phyloP scores from a whole-genome alignment of 2,797 vertebrate genomes.

The Hephaestus fuliginosus region DNA sequence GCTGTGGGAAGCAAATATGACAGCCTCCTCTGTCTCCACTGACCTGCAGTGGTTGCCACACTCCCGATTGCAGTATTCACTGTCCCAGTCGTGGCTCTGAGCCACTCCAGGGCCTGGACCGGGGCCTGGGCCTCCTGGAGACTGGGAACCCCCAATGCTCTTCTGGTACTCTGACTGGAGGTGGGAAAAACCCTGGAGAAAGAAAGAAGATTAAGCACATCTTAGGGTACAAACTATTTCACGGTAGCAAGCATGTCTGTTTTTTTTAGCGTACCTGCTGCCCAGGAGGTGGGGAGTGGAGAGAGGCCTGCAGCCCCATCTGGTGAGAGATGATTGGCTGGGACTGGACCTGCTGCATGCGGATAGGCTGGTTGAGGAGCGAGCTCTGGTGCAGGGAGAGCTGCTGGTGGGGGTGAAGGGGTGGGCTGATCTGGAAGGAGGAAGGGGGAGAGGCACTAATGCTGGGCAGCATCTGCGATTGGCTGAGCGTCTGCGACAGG shows the following conservation, averaged over 20 bases:
- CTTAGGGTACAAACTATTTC: neutral
- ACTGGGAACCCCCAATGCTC: slow-evolving; percentile 92
- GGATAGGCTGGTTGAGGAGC: slow-evolving; percentile 94
- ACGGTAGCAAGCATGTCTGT: neutral
- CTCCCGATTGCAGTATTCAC: slow-evolving; percentile 95
- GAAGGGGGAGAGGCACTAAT: slow-evolving; percentile 96
- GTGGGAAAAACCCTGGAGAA: slow-evolving; percentile 92
- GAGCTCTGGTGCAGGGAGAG: slow-evolving; percentile 95
- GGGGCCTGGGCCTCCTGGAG: slow-evolving; percentile 91
- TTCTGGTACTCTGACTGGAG: slow-evolving; percentile 95
- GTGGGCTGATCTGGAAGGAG: slow-evolving; percentile 96
- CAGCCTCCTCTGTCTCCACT: slow-evolving; percentile 50
- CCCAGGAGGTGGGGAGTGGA: slow-evolving; percentile 94
- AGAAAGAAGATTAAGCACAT: slow-evolving; percentile 5
- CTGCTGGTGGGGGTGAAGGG: slow-evolving; percentile 93
- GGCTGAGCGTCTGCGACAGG: slow-evolving; percentile 92
- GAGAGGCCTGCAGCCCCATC: slow-evolving; percentile 97
- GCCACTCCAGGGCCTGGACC: slow-evolving; percentile 88
- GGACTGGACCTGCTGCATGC: slow-evolving; percentile 97
- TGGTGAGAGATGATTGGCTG: slow-evolving; percentile 95
- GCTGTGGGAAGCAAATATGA: slow-evolving; percentile 18
- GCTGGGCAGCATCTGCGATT: slow-evolving; percentile 95
- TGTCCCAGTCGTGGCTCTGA: slow-evolving; percentile 94
- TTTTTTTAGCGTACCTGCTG: slow-evolving; percentile 89
- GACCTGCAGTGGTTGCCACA: slow-evolving; percentile 98